Evolutionary conservation across 2,797 vertebrate species (phyloP), one percentile per base, ranked within the genome.

Genomic region (Spheniscus humboldti): DNA sequence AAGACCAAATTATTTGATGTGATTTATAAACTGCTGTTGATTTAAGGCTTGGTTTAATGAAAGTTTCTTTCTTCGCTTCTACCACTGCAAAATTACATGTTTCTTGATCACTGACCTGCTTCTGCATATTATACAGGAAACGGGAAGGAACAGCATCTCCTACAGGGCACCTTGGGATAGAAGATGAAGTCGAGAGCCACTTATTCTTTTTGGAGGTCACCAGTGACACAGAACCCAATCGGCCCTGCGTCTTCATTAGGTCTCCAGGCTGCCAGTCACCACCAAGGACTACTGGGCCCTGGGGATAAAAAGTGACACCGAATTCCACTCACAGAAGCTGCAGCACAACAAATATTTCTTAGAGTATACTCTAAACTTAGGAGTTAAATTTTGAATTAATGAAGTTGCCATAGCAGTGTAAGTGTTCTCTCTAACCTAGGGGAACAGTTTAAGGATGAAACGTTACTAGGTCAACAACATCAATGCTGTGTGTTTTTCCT

Each of bases 201-300:
- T 76, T n/a, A 18, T 16, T 84, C 56, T 53, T 72, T 69, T 62
- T 53, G 20, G 79, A 60, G 71, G 79, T 55, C 56, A 63, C 66
- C 45, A 57, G 60, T 45, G 81, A 57, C 22, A 57, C 39, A 19
- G 84, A 66, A 63, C 73, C 35, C 18, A 57, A 17, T 6, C 5
- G 20, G 56, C 37, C 31, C 24, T 80, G 92, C 30, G 69, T 86
- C 57, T 68, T 87, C 69, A 37, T 48, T 27, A 68, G 11, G 64
- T 94, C 82, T 62, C 94, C 91, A 37, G 86, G 79, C 76, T 91
- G 91, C 30, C 25, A 2, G 55, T 53, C 80, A 41, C 89, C 94
- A 53, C 89, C 93, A 56, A 97, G 87, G 77, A 95, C 72, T 67
- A 94, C 92, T n/a, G 88, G 81, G 31, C 95, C 95, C 96, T 96